phyloP scores from a whole-genome alignment of 2,888 invertebrate genomes.

The Magallana nippona region DNA sequence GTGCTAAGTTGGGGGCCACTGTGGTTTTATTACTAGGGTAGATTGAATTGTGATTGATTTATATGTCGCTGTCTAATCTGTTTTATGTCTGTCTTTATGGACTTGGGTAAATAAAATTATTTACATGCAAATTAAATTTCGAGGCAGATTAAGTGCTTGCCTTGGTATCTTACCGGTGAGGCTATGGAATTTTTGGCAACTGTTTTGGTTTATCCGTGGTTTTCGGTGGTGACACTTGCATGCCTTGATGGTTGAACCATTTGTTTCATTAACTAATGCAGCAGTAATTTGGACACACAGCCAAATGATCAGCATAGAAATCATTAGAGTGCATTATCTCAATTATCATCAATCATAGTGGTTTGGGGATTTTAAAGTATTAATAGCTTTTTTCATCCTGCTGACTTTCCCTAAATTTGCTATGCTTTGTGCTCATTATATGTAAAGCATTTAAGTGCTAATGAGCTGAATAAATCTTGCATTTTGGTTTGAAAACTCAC shows the following conservation, averaged over 20 bases:
- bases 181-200: conserved; percentile 8
- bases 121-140: conserved; percentile 31
- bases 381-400: background rate
- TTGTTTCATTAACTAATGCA: background rate
- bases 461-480: background rate
- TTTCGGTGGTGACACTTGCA: background rate
- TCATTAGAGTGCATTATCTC: background rate
- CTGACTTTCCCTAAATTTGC: no score
- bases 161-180: background rate
- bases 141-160: conserved; percentile 13
- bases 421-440: no score
- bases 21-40: conserved; percentile 27
- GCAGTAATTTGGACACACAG: background rate
- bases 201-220: background rate
- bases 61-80: conserved; percentile 18
- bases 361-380: background rate
- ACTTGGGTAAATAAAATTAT: conserved; percentile 21
- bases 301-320: background rate
- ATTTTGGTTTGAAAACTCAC: background rate
- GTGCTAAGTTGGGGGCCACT: background rate
- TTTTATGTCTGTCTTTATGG: conserved; percentile 28
- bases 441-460: background rate
- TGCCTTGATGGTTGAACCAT: background rate
- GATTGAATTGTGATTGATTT: conserved; percentile 35
- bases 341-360: background rate